Evolutionary conservation across 2,113 vertebrate species (phyloP), one percentile per base, ranked within the genome.

Genomic region (Prionailurus bengalensis): DNA sequence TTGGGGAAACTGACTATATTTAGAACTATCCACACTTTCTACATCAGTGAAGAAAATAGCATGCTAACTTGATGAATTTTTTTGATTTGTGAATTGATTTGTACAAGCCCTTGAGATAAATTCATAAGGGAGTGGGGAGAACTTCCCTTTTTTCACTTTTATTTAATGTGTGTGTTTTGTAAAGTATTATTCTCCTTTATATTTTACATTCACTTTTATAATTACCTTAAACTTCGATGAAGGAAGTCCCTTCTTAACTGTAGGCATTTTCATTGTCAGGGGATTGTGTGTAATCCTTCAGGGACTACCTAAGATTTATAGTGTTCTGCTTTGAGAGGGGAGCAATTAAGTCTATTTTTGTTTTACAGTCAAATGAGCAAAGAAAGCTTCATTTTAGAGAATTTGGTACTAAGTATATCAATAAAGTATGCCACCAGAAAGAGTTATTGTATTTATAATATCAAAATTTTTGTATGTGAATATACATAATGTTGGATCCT

Each of bases 201-300:
- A 78, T 48, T 78, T 95, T 88, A 33, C 7, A 17, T 42, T 88
- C 23, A 78, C 11, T 96, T 96, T 85, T 80, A 71, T 79, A 92
- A 92, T 96, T 51, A 94, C 39, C 8, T 85, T 84, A 79, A 94
- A 48, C 4, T 92, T 79, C 53, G 63, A 65, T 92, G 42, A 71
- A 84, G 88, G 58, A 88, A 94, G 14, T 73, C 12, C 23, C 31
- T 61, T 53, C 39, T 84, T 89, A 80, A 91, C 61, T 79, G 19
- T 83, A 89, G 48, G 5, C 91, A 92, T 95, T 88, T 93, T 66
- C 65, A 89, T 89, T 94, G 17, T 68, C 42, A 94, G 27, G 42
- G 70, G n/a, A 85, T 51, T 33, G 2, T 10, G 7, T 53, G 16
- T 91, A 55, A 83, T 74, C 83, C 48, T 92, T 92, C 23, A 39